Percentiles rank a stretch among this genome's conserved stretches.
These are phyloP conservation scores for Cydia strobilella DNA, from an alignment of 1,140 invertebrate genomes.

Conservation along the genomic window DNA sequence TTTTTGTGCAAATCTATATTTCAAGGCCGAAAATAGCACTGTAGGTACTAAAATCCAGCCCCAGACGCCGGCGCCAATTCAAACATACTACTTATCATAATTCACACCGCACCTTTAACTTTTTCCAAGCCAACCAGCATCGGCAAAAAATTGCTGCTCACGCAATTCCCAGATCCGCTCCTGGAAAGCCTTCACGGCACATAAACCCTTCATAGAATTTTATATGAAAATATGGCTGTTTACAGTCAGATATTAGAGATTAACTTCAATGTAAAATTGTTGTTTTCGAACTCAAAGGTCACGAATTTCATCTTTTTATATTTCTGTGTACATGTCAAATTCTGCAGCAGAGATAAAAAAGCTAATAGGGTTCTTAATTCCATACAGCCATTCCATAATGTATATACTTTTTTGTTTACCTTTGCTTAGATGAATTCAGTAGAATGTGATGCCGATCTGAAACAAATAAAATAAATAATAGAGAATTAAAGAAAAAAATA, in stretches of 20 bases:
- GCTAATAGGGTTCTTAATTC: too few relatives aligned
- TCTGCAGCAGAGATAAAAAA: too few relatives aligned
- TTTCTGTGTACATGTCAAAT: too few relatives aligned
- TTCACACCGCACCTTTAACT: conserved; percentile 26
- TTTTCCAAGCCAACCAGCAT: conserved; percentile 26
- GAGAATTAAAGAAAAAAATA: too few relatives aligned
- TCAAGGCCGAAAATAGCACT: too few relatives aligned
- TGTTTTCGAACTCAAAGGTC: background rate
- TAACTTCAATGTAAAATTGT: background rate
- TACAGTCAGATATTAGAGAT: background rate
- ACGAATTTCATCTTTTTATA: background rate
- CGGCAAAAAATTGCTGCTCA: conserved; percentile 28
- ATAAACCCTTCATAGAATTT: conserved; percentile 54
- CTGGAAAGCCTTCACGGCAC: conserved; percentile 49
- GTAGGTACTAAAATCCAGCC: background rate
- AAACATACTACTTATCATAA: conserved; percentile 19
- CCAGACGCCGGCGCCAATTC: background rate
- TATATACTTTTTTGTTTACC: background rate
- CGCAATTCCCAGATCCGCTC: conserved; percentile 7
- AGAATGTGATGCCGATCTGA: background rate
- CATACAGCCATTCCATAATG: too few relatives aligned
- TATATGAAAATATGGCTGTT: conserved; percentile 37
- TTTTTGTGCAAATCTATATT: too few relatives aligned
- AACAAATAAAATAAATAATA: background rate
- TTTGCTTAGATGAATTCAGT: background rate